Conservation (phyloP, 2,888 invertebrate genomes). For the Dryococelus australis region DNA sequence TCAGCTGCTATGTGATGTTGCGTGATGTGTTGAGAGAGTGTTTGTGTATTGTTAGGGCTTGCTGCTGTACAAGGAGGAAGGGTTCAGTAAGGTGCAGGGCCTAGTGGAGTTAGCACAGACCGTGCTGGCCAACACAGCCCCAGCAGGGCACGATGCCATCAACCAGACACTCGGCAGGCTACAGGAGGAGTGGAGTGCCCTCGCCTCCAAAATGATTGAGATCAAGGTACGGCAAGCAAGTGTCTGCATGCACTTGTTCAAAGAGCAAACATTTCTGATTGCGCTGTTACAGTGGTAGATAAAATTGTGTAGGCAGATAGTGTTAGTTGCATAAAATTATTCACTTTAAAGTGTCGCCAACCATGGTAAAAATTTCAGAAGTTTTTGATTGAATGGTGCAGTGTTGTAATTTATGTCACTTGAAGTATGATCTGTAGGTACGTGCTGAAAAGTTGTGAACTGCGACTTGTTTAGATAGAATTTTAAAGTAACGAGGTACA, state of each 20-base stretch:
- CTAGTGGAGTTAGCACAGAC: conserved; percentile 91
- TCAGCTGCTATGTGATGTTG: too few species aligned
- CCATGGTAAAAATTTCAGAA: too few species aligned
- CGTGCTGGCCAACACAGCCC: conserved; percentile 89
- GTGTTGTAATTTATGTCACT: too few species aligned
- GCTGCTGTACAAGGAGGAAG: conserved; percentile 90
- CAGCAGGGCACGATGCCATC: conserved; percentile 85
- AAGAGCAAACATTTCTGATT: not conserved
- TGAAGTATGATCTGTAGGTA: too few species aligned
- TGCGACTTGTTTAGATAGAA: too few species aligned
- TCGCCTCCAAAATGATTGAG: conserved; percentile 88
- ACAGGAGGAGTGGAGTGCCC: conserved; percentile 89
- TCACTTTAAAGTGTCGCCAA: too few species aligned
- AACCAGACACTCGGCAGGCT: conserved; percentile 82
- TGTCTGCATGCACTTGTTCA: not conserved
- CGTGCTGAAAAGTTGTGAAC: too few species aligned
- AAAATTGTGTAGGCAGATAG: too few species aligned
- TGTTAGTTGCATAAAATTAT: too few species aligned
- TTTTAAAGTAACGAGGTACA: too few species aligned
- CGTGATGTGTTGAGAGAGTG: not conserved
- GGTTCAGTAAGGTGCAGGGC: conserved; percentile 85
- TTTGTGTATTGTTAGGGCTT: conserved; percentile 72
- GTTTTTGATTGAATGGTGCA: too few species aligned
- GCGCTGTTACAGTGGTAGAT: not conserved
- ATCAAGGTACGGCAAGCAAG: conserved; percentile 68